Conservation (phyloP, 2,113 vertebrate species). For the Malaclemys terrapin region DNA sequence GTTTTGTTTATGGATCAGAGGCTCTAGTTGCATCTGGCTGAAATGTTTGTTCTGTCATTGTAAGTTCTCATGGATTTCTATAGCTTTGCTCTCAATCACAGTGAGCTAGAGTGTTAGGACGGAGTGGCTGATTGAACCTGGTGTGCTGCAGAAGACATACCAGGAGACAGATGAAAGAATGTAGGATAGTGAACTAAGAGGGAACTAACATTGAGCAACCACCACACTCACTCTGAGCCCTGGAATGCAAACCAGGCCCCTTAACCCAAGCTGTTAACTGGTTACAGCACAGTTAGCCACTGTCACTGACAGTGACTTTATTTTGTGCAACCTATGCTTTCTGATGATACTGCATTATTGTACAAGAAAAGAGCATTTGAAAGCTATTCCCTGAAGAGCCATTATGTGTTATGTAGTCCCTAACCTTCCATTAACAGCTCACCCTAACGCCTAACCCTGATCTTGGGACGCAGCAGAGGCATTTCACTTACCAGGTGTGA, state of each 20-base stretch:
- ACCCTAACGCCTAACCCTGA: slow-evolving; percentile 74
- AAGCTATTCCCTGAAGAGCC: slow-evolving; percentile 74
- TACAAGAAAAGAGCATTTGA: slow-evolving; percentile 72
- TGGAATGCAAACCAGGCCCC: not conserved
- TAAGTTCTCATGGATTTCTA: not conserved
- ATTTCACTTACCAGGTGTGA: slow-evolving; percentile 80
- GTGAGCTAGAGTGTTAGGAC: not conserved
- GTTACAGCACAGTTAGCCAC: not conserved
- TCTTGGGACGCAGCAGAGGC: slow-evolving; percentile 67
- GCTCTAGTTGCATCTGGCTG: accelerated
- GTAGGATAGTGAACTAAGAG: not conserved
- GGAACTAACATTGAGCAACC: not conserved
- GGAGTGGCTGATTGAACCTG: slow-evolving; percentile 8
- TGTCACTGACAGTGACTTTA: slow-evolving; percentile 53
- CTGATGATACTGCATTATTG: slow-evolving; percentile 52
- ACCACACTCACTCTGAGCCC: not conserved
- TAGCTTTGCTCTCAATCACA: not conserved
- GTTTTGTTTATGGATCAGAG: not conserved
- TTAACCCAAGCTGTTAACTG: not conserved
- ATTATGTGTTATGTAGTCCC: slow-evolving; percentile 64
- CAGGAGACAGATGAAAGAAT: slow-evolving; percentile 41
- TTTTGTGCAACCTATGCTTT: slow-evolving; percentile 51
- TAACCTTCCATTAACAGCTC: slow-evolving; percentile 80
- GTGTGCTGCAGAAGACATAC: slow-evolving; percentile 35
- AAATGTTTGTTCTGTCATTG: slow-evolving; percentile 34